A percentile compares a stretch with the other conserved stretches of the same genome.
Evolutionary conservation across 2,888 invertebrate species (phyloP).

Genomic region (Thumatha senex): DNA sequence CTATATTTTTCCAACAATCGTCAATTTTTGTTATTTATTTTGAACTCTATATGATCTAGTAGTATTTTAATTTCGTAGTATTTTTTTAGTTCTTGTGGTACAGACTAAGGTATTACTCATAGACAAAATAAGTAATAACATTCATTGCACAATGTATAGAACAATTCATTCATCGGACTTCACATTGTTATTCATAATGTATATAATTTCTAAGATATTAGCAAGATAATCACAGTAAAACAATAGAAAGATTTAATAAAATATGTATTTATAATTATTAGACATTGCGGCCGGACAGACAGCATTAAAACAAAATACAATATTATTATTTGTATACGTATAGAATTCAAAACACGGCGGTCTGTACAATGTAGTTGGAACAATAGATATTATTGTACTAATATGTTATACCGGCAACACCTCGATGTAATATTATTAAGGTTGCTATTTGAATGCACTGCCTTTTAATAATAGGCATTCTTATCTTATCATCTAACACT

Average conservation of each 20-base stretch:
- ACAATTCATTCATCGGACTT: neutral
- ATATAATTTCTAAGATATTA: constrained; percentile 7
- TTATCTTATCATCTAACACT: neutral
- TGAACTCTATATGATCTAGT: too few species aligned
- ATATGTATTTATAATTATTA: constrained; percentile 35
- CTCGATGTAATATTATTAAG: constrained; percentile 25
- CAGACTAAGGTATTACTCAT: too few species aligned
- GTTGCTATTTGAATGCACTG: constrained; percentile 14
- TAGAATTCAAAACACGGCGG: constrained; percentile 42
- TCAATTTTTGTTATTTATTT: too few species aligned
- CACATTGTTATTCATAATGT: constrained; percentile 2
- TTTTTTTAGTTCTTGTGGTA: too few species aligned
- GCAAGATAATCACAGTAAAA: constrained; percentile 5
- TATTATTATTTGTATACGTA: constrained; percentile 44
- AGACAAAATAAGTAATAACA: neutral
- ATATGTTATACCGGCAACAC: constrained; percentile 22
- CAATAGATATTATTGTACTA: constrained; percentile 60
- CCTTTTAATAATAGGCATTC: neutral
- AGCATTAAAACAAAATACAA: constrained; percentile 38
- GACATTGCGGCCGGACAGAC: constrained; percentile 32
- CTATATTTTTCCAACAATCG: too few species aligned
- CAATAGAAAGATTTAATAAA: constrained; percentile 19
- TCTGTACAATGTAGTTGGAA: constrained; percentile 47
- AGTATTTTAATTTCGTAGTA: too few species aligned
- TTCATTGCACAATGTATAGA: neutral